Conservation (phyloP, 2,113 vertebrate species). For the Marmota monax region DNA sequence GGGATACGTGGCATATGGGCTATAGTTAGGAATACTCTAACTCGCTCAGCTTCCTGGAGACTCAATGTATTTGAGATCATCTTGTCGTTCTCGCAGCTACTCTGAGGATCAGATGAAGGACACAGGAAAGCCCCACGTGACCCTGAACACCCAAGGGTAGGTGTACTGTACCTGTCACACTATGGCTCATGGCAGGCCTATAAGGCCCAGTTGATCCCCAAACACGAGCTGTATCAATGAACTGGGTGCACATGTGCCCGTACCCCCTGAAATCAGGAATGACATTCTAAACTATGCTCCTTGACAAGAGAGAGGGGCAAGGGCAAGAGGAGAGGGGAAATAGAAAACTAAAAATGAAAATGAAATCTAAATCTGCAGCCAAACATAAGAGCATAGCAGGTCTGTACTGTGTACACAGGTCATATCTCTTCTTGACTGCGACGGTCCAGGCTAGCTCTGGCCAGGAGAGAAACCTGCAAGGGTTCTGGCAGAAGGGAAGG, state of each 20-base stretch:
- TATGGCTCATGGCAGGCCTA: too few species aligned
- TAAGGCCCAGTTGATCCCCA: neutral
- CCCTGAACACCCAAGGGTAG: too few species aligned
- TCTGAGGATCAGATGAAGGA: neutral
- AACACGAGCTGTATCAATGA: neutral
- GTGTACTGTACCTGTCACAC: too few species aligned
- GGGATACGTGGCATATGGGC: too few species aligned
- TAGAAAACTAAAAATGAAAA: neutral
- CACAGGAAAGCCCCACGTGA: too few species aligned
- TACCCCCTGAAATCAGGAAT: neutral
- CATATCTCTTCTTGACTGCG: neutral
- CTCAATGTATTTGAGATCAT: neutral
- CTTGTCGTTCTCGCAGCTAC: neutral
- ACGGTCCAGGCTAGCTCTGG: accelerated
- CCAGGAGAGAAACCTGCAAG: neutral
- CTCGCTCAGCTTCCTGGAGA: neutral
- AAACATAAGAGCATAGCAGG: accelerated
- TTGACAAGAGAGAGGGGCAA: neutral
- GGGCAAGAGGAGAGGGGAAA: too few species aligned
- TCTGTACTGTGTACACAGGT: too few species aligned
- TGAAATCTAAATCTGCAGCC: neutral
- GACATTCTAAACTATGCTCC: neutral
- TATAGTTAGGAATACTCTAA: neutral
- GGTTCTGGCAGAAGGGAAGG: neutral
- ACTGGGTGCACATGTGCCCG: too few species aligned